Conservation (phyloP, 2,888 invertebrate species). For the Adelognathus sp. region DNA sequence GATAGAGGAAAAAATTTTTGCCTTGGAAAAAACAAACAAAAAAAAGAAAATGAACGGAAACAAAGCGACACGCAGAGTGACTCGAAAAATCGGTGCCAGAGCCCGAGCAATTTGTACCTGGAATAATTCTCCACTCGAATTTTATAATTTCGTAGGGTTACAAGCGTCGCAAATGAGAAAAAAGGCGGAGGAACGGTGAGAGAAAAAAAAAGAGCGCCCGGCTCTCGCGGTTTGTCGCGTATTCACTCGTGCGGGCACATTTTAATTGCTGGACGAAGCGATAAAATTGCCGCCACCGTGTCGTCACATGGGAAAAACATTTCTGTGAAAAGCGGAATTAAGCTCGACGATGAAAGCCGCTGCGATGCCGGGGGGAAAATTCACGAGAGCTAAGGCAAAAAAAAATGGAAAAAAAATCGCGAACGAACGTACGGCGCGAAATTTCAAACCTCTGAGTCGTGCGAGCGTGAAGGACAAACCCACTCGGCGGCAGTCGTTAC, state of each 20-base stretch:
- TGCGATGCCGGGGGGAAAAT: background rate
- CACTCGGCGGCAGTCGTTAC: slow-evolving; percentile 36
- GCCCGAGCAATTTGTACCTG: slow-evolving; percentile 28
- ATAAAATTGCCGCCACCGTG: slow-evolving; percentile 56
- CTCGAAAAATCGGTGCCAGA: slow-evolving; percentile 13
- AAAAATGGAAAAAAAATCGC: slow-evolving; percentile 28
- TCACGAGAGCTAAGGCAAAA: slow-evolving; percentile 6
- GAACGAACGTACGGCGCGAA: slow-evolving; percentile 37
- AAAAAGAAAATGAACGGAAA: background rate
- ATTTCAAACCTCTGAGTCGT: background rate
- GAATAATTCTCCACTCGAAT: slow-evolving; percentile 44
- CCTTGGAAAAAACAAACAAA: background rate
- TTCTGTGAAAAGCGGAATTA: background rate
- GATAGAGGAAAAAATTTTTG: slow-evolving; percentile 1
- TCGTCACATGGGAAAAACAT: slow-evolving; percentile 49
- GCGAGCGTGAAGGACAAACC: slow-evolving; percentile 21
- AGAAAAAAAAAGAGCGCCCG: background rate
- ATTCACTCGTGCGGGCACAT: slow-evolving; percentile 65
- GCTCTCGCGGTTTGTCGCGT: slow-evolving; percentile 40
- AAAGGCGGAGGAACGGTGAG: background rate
- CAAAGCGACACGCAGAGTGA: background rate
- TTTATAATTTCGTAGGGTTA: slow-evolving; percentile 2
- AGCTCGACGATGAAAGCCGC: background rate
- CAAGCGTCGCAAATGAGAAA: background rate
- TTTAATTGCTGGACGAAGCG: slow-evolving; percentile 66